Evolutionary conservation across 1,140 invertebrate species (phyloP).

Genomic region (Geopemphigus sp.): DNA sequence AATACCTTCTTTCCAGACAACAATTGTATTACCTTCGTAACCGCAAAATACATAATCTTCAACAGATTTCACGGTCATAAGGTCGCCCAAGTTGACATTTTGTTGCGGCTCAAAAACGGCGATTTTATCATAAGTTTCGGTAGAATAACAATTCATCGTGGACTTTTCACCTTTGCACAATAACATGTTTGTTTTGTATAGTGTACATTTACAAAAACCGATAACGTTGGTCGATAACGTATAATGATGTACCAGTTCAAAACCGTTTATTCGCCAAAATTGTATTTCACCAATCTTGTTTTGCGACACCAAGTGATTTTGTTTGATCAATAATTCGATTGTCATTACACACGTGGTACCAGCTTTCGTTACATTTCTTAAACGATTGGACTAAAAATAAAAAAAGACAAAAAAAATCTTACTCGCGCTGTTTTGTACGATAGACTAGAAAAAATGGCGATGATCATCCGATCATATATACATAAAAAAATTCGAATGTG

Average conservation of each 20-base stretch:
- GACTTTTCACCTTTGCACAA: constrained; percentile 20
- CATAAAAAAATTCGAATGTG: no score
- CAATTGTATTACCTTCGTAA: constrained; percentile 14
- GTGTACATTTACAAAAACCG: constrained; percentile 16
- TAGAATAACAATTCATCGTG: constrained; percentile 19
- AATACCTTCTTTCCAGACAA: constrained; percentile 1
- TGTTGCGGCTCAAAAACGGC: not conserved
- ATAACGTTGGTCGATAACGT: not conserved
- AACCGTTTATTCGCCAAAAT: constrained; percentile 22
- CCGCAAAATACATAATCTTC: constrained; percentile 30
- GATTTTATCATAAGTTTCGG: not conserved
- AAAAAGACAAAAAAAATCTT: not conserved
- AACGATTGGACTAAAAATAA: constrained; percentile 27
- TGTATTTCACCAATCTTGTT: not conserved
- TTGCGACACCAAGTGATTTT: constrained; percentile 25
- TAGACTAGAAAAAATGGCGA: no score
- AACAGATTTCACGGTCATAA: not conserved
- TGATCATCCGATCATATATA: no score
- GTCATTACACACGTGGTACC: not conserved
- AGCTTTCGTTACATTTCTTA: not conserved
- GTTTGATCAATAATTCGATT: not conserved
- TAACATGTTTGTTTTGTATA: constrained; percentile 17
- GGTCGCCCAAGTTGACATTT: not conserved
- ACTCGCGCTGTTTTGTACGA: no score
- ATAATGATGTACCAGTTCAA: not conserved